Evolutionary conservation across 2,888 invertebrate genomes (phyloP).

Genomic region (Liposcelis brunnea): DNA sequence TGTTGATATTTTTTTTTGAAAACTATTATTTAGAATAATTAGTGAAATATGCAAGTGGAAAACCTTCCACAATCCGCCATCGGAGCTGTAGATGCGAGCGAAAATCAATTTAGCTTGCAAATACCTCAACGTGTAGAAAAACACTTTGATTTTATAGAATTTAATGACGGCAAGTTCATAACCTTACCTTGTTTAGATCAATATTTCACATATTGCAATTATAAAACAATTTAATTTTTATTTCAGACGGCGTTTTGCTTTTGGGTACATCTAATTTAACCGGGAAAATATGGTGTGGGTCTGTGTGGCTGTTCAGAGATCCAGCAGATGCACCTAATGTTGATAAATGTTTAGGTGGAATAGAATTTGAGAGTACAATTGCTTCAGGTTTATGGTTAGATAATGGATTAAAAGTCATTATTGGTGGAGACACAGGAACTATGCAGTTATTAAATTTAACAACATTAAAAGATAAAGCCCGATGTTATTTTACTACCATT

Average conservation of each 20-base stretch:
- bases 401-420: not conserved
- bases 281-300: not conserved
- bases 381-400: not conserved
- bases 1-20: too few relatives aligned
- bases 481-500: not conserved
- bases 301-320: not conserved
- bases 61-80: too few relatives aligned
- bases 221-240: not conserved
- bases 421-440: not conserved
- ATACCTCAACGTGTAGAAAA: too few relatives aligned
- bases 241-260: not conserved
- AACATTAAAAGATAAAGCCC: not conserved
- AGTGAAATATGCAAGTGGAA: too few relatives aligned
- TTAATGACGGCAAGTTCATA: not conserved
- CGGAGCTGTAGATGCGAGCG: too few relatives aligned
- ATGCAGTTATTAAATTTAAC: not conserved
- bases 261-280: not conserved
- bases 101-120: too few relatives aligned
- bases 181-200: not conserved
- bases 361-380: not conserved
- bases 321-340: not conserved
- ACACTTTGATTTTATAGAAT: too few relatives aligned
- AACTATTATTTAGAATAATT: too few relatives aligned
- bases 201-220: not conserved
- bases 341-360: not conserved